Conservation (phyloP, 2,888 invertebrate species). For the Pterostichus niger region DNA sequence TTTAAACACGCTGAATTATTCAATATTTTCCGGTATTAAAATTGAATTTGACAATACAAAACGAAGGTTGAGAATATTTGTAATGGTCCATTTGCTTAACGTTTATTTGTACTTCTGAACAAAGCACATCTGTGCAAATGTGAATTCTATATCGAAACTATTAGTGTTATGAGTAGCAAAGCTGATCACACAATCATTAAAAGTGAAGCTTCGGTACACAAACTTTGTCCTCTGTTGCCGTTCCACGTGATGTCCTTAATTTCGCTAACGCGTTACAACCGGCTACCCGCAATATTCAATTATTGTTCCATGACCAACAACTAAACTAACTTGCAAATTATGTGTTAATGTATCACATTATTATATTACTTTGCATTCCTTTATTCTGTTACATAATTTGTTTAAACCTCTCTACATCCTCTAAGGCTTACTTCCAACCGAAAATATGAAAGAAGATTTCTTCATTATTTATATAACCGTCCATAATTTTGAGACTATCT, state of each 20-base stretch:
- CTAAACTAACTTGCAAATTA: slow-evolving; percentile 49
- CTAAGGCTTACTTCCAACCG: too few species aligned
- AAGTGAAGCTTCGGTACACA: slow-evolving; percentile 27
- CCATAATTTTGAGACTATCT: too few species aligned
- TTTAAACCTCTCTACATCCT: too few species aligned
- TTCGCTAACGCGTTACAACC: slow-evolving; percentile 43
- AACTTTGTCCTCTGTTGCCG: slow-evolving; percentile 17
- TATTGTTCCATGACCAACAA: slow-evolving; percentile 41
- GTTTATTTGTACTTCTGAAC: too few species aligned
- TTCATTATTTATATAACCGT: too few species aligned
- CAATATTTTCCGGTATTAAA: too few species aligned
- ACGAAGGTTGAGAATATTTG: too few species aligned
- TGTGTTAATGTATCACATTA: slow-evolving; percentile 42
- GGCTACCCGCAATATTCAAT: slow-evolving; percentile 48
- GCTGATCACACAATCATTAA: slow-evolving; percentile 37
- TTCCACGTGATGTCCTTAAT: slow-evolving; percentile 46
- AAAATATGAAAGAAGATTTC: too few species aligned
- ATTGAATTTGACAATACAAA: too few species aligned
- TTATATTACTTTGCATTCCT: slow-evolving; percentile 19
- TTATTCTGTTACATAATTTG: not conserved
- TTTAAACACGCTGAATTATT: too few species aligned
- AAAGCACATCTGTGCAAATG: not conserved
- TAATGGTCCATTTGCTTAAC: too few species aligned
- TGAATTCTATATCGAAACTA: slow-evolving; percentile 20
- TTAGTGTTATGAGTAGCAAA: slow-evolving; percentile 26